Conservation (phyloP, 2,888 invertebrate genomes). For the Pseudococcus jackbeardsleyi region DNA sequence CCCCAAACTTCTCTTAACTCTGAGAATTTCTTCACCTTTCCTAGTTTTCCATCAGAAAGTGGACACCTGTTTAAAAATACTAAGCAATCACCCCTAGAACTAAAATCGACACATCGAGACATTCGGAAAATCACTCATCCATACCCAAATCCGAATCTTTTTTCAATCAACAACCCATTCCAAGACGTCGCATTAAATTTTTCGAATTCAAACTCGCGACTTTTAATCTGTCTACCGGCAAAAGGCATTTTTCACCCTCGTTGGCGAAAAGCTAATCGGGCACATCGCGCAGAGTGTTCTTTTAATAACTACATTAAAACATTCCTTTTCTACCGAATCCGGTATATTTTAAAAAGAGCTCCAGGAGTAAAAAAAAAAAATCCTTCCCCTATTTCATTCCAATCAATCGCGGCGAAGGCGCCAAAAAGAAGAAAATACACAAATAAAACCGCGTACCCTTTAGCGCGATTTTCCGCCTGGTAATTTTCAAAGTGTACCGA, state of each 20-base stretch:
- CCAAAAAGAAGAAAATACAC: conserved; percentile 40
- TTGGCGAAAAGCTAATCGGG: neutral
- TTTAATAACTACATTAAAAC: conserved; percentile 3
- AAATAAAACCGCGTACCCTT: conserved; percentile 32
- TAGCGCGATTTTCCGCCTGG: conserved; percentile 37
- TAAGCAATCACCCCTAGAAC: no score
- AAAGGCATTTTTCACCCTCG: neutral
- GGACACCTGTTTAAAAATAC: no score
- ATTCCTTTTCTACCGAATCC: neutral
- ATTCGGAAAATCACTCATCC: no score
- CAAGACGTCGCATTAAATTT: neutral
- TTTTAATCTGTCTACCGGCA: neutral
- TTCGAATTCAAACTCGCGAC: neutral
- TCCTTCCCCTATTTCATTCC: conserved; percentile 3
- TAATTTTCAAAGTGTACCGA: conserved; percentile 20
- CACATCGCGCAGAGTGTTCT: neutral
- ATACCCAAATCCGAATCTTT: neutral
- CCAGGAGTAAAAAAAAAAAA: neutral
- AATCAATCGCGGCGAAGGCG: conserved; percentile 27
- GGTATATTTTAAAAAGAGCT: neutral
- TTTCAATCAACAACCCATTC: neutral
- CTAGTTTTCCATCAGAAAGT: no score
- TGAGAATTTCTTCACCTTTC: no score
- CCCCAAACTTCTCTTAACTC: no score
- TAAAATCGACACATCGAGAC: no score